Conservation (phyloP, 1,140 invertebrate genomes). For the honey bee (Apis mellifera) region DNA sequence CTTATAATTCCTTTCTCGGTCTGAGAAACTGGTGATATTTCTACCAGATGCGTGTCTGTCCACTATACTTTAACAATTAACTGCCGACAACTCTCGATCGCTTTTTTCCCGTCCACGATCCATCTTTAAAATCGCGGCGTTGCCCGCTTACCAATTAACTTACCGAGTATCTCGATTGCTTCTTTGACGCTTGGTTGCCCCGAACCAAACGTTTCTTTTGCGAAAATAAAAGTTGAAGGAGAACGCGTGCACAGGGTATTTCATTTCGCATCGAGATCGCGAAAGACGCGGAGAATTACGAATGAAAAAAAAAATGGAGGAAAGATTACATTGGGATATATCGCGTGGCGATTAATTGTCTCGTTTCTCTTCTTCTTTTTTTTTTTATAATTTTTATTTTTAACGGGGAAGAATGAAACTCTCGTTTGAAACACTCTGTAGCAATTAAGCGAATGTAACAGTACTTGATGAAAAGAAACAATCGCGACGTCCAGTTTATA, state of each 20-base stretch:
- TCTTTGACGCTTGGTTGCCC: constrained; percentile 9
- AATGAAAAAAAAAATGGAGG: no score
- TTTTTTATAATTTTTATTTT: not conserved
- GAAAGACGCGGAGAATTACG: not conserved
- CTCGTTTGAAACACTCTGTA: not conserved
- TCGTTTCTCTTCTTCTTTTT: no score
- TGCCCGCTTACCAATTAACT: constrained; percentile 13
- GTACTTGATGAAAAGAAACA: not conserved
- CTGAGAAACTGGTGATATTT: not conserved
- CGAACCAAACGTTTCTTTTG: not conserved
- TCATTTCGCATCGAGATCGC: not conserved
- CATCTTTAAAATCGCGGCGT: not conserved
- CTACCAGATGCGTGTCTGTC: constrained; percentile 1
- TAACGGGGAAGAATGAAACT: not conserved
- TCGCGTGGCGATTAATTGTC: no score
- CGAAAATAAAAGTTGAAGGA: not conserved
- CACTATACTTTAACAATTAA: constrained; percentile 38
- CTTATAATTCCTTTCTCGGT: constrained; percentile 20
- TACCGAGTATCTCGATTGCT: constrained; percentile 4
- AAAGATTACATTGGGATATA: no score
- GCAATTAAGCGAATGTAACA: constrained; percentile 1
- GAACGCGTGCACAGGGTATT: not conserved
- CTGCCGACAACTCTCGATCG: not conserved
- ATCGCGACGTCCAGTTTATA: not conserved
- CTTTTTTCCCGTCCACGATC: not conserved